A percentile compares a stretch with the other conserved stretches of the same genome.
Evolutionary conservation across 2,888 invertebrate species (phyloP).

Genomic region (Chymomyza caudatula): DNA sequence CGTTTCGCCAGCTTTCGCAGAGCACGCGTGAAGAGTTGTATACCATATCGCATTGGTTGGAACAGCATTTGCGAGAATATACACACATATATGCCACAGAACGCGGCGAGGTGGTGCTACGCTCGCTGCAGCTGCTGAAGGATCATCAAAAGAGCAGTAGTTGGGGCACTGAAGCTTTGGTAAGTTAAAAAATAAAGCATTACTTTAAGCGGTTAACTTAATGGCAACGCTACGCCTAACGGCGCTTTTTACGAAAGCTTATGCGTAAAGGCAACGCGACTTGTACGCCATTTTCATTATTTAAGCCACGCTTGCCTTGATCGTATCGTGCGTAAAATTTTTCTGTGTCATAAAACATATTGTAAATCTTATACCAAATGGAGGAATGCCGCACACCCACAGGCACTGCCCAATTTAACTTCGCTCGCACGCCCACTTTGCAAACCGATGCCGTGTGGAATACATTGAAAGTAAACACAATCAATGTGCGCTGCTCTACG

Average conservation of each 20-base stretch:
- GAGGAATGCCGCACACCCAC: slow-evolving; percentile 54
- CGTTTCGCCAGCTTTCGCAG: slow-evolving; percentile 85
- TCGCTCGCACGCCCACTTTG: slow-evolving; percentile 34
- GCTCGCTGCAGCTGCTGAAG: slow-evolving; percentile 86
- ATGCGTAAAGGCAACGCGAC: not conserved
- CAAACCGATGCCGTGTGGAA: slow-evolving; percentile 24
- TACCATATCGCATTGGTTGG: slow-evolving; percentile 91
- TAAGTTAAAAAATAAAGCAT: slow-evolving; percentile 73
- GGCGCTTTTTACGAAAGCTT: slow-evolving; percentile 31
- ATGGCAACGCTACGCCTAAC: slow-evolving; percentile 29
- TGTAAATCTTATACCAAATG: slow-evolving; percentile 26
- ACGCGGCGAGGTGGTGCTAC: slow-evolving; percentile 86
- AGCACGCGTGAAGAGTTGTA: slow-evolving; percentile 85
- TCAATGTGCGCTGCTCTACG: slow-evolving; percentile 59
- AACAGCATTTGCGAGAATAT: slow-evolving; percentile 86
- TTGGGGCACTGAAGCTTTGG: slow-evolving; percentile 86
- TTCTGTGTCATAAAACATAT: not conserved
- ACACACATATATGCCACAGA: slow-evolving; percentile 87
- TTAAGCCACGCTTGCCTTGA: slow-evolving; percentile 10
- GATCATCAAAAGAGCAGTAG: slow-evolving; percentile 89
- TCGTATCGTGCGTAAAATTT: slow-evolving; percentile 25
- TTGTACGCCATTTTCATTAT: slow-evolving; percentile 34
- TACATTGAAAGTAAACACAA: slow-evolving; percentile 51
- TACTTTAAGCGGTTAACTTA: not conserved
- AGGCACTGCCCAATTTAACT: slow-evolving; percentile 8